Evolutionary conservation across 2,888 invertebrate genomes (phyloP).

Genomic region (Meteorus colon): DNA sequence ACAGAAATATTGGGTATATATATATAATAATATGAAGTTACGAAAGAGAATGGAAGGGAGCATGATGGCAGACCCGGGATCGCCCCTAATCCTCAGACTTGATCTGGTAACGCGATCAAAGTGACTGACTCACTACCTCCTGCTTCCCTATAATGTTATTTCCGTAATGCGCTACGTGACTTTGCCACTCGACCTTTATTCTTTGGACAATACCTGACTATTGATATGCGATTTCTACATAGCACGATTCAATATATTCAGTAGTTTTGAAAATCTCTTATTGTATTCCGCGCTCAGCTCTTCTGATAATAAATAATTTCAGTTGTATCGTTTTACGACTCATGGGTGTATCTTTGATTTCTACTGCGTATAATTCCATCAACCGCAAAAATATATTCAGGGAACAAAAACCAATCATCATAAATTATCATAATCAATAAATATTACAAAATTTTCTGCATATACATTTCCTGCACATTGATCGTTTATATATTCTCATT

Average conservation of each 20-base stretch:
- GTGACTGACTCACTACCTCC: conserved; percentile 55
- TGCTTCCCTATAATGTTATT: conserved; percentile 36
- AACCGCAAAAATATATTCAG: not conserved
- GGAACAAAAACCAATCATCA: not conserved
- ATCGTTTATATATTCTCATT: not conserved
- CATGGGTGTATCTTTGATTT: not conserved
- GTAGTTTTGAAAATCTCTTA: too few species aligned
- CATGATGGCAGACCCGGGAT: conserved; percentile 47
- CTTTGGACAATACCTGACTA: conserved; percentile 4
- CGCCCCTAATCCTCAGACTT: conserved; percentile 60
- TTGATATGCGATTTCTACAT: not conserved
- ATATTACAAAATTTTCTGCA: not conserved
- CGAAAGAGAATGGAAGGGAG: conserved; percentile 4
- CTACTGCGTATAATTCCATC: not conserved
- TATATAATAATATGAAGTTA: not conserved
- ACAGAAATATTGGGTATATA: conserved; percentile 28
- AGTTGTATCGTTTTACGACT: not conserved
- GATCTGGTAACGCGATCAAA: conserved; percentile 65
- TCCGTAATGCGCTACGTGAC: conserved; percentile 18
- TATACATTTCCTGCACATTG: not conserved
- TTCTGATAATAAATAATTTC: not conserved
- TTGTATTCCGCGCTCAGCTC: too few species aligned
- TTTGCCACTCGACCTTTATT: not conserved
- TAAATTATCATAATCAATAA: not conserved
- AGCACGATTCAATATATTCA: too few species aligned